phyloP scores from a whole-genome alignment of 2,888 invertebrate genomes.

The Hoplodrina blanda region DNA sequence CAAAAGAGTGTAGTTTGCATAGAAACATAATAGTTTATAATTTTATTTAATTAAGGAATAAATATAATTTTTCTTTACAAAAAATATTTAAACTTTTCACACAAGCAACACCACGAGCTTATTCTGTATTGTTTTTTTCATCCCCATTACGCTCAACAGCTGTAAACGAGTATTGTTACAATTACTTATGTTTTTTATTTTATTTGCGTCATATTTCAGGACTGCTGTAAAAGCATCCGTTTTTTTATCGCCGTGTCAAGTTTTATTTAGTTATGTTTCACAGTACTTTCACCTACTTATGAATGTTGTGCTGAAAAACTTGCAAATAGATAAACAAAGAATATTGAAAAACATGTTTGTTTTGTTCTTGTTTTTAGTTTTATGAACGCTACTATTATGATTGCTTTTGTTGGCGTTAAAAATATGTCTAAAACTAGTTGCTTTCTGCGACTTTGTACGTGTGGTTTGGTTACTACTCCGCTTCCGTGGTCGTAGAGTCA shows the following conservation, averaged over 20 bases:
- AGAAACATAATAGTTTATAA: no score
- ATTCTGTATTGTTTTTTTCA: conserved; percentile 9
- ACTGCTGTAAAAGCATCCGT: conserved; percentile 29
- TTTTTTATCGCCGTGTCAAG: conserved; percentile 37
- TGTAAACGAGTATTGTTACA: conserved; percentile 50
- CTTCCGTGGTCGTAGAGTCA: no score
- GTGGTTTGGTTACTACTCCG: no score
- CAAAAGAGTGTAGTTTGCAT: no score
- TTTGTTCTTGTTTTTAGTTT: not conserved
- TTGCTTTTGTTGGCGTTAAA: no score
- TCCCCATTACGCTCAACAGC: conserved; percentile 30
- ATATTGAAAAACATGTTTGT: not conserved
- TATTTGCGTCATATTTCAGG: conserved; percentile 48
- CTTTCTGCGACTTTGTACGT: no score
- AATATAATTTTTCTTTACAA: no score
- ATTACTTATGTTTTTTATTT: conserved; percentile 48
- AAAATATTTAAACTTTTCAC: not conserved
- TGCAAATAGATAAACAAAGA: not conserved
- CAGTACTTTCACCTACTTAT: conserved; percentile 2
- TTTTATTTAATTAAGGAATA: no score
- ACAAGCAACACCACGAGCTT: not conserved
- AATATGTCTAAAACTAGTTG: no score
- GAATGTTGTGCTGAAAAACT: conserved; percentile 16
- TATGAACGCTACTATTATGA: no score
- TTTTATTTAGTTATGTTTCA: conserved; percentile 38